A percentile compares a stretch with the other conserved stretches of the same genome.
These are phyloP conservation scores for Zeugodacus cucurbitae DNA, from an alignment of 1,140 invertebrate genomes.

Conservation along the genomic window DNA sequence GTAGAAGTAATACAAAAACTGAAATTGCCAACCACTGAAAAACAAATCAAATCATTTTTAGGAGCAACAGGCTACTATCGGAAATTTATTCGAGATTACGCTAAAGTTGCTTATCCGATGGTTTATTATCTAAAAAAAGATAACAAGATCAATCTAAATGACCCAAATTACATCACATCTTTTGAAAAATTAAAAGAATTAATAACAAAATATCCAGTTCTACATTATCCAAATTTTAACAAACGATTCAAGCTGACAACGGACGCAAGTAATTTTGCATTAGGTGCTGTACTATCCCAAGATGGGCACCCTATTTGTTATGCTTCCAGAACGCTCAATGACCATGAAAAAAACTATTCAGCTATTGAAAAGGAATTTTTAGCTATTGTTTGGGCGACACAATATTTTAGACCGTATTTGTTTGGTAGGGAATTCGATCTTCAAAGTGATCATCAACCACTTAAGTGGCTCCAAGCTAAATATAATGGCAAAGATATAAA, in stretches of 20 bases:
- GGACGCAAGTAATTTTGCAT: conserved; percentile 46
- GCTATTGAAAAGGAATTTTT: conserved; percentile 40
- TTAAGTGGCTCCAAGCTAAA: conserved; percentile 29
- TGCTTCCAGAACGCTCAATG: conserved; percentile 28
- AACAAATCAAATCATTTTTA: conserved; percentile 48
- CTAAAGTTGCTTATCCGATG: conserved; percentile 56
- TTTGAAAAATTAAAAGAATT: no score
- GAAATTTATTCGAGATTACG: conserved; percentile 22
- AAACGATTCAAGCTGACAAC: conserved; percentile 53
- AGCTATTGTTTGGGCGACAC: conserved; percentile 16
- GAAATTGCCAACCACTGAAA: conserved; percentile 39
- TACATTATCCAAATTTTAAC: conserved; percentile 50
- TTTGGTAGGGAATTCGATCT: conserved; percentile 35
- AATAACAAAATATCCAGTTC: conserved; percentile 40
- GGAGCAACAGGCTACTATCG: no score
- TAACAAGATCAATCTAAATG: not conserved
- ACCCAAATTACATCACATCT: not conserved
- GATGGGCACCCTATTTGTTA: conserved; percentile 36
- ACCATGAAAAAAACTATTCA: conserved; percentile 39
- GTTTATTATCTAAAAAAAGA: conserved; percentile 44
- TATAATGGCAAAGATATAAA: not conserved
- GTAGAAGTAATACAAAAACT: conserved; percentile 41
- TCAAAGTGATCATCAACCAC: not conserved
- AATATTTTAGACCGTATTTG: conserved; percentile 39
- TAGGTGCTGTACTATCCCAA: conserved; percentile 47